Evolutionary conservation across 2,888 invertebrate genomes (phyloP).

Genomic region (Dione juno): DNA sequence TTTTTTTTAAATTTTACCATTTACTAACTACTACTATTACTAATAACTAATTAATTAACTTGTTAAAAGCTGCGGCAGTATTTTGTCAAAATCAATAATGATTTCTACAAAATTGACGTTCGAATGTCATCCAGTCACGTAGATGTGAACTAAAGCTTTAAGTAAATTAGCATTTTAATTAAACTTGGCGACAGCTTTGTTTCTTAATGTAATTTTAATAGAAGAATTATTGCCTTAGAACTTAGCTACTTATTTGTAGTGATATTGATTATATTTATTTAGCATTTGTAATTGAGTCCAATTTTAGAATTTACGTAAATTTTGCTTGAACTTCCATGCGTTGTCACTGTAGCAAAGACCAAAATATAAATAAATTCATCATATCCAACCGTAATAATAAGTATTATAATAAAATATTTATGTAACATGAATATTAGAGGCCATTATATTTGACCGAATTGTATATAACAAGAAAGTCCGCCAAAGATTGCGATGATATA

Average conservation of each 20-base stretch:
- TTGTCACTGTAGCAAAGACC: too few relatives aligned
- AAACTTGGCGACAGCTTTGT: conserved; percentile 19
- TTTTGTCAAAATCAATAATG: too few relatives aligned
- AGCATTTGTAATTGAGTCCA: too few relatives aligned
- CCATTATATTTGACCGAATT: not conserved
- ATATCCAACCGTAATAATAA: not conserved
- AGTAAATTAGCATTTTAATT: conserved; percentile 32
- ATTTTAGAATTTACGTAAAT: too few relatives aligned
- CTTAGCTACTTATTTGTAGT: not conserved
- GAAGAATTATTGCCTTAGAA: not conserved
- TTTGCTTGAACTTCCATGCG: too few relatives aligned
- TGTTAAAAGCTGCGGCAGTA: too few relatives aligned
- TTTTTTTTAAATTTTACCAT: too few relatives aligned
- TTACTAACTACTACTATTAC: too few relatives aligned
- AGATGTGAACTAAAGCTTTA: conserved; percentile 21
- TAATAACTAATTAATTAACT: too few relatives aligned
- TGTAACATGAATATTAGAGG: too few relatives aligned
- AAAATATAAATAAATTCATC: too few relatives aligned
- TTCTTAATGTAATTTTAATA: conserved; percentile 15
- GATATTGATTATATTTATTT: not conserved
- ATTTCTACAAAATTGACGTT: conserved; percentile 16
- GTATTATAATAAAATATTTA: not conserved
- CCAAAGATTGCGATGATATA: not conserved
- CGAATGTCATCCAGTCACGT: conserved; percentile 26
- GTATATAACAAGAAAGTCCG: not conserved